Conservation (phyloP, 2,113 vertebrate genomes). For the Lepisosteus osseus region DNA sequence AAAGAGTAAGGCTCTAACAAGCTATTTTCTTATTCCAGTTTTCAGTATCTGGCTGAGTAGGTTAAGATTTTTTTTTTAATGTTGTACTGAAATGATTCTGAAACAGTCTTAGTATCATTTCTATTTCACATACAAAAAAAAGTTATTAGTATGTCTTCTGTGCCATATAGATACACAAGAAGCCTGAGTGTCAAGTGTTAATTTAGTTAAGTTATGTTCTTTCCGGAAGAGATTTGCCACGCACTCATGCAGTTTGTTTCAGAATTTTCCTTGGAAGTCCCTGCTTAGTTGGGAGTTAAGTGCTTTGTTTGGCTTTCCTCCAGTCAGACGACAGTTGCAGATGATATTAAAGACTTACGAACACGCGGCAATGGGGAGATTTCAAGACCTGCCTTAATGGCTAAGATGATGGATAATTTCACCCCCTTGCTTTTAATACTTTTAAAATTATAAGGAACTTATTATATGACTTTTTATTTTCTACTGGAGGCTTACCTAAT, state of each 20-base stretch:
- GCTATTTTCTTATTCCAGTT: constrained; percentile 38
- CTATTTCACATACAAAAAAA: neutral
- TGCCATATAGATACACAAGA: too few species aligned
- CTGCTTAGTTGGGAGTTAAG: neutral
- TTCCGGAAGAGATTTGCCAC: neutral
- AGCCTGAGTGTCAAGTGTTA: too few species aligned
- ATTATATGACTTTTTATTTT: neutral
- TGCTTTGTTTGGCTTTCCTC: neutral
- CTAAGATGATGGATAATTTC: neutral
- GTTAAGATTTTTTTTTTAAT: too few species aligned
- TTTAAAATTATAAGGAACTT: neutral
- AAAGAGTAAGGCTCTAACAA: constrained; percentile 32
- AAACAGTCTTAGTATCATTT: too few species aligned
- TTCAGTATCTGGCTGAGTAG: too few species aligned
- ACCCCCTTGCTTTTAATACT: neutral
- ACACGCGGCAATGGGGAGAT: neutral
- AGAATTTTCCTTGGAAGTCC: neutral
- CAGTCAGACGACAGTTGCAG: neutral
- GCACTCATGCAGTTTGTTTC: neutral
- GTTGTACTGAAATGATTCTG: too few species aligned
- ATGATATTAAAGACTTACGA: neutral
- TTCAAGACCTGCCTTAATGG: constrained; percentile 2
- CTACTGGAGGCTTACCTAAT: neutral
- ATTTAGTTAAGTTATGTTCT: too few species aligned
- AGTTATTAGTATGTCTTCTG: neutral